Base-by-base conservation (phyloP, 2,113 vertebrate genomes). In the Platichthys flesus region DNA sequence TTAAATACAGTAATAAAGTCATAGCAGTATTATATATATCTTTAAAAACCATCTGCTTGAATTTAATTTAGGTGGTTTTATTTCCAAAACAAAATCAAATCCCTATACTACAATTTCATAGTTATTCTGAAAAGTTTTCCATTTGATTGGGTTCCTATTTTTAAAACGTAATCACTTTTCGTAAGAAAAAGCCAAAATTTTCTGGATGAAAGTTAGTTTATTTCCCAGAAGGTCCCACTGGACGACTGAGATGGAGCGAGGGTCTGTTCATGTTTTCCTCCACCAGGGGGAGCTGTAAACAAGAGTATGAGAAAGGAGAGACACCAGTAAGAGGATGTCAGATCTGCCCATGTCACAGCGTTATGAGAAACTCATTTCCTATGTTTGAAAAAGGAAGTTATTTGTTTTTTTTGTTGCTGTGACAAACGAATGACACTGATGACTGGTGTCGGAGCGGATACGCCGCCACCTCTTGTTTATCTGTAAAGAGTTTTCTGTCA, bases 261-360 rank as follows among this genome's bases (percentile, higher is more conserved):
- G 18, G 67, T 74, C 18, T 62, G 42, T 78, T 76, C 63, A 7
- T 55, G 1, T 47, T 71, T 63, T 65, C 45, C 14, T 55, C 89
- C 91, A 93, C 89, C 78, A 92, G 91, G 85, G 84, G 91, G 35
- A 85, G 88, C 88, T 89, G 74, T 88, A 71, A 83, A 79, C 71
- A 73, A 67, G 55, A 40, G 21, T 35, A 26, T 5, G 0, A 4
- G 35, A 23, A 35, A 4, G 14, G 31, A 74, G 24, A 49, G n/a
- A 65, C 3, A 57, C 24, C 7, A 57, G 26, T 21, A 18, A 35
- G 56, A 37, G 15, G n/a, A 52, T 58, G n/a, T 14, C 16, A 63
- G 40, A 14, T 16, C 61, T 73, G 31, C 2, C 7, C 2, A 45
- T 54, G 3, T 64, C 40, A 76, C 31, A 71, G 57, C 63, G 5